A percentile compares a stretch with the other conserved stretches of the same genome.
Conservation (phyloP, 2,113 vertebrate species). For the Stomatorhinus ivindoensis region DNA sequence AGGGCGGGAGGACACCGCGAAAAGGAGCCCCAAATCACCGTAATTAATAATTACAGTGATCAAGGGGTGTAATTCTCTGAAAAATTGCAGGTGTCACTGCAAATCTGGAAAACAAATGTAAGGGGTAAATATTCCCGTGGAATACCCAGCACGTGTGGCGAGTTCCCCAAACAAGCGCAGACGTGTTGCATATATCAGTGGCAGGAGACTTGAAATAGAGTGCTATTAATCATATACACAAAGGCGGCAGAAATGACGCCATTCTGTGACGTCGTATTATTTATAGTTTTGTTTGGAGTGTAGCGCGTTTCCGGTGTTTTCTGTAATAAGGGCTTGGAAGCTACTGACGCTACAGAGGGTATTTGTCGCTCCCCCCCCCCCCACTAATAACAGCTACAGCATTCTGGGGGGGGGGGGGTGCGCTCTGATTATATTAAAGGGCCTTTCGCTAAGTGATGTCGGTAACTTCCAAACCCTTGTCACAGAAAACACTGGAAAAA, state of each 20-base stretch:
- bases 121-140: neutral
- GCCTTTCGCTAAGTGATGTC: neutral
- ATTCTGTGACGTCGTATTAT: neutral
- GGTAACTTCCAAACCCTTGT: neutral
- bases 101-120: neutral
- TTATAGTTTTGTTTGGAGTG: neutral
- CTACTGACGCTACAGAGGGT: neutral
- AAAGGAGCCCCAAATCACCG: neutral
- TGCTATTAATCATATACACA: neutral
- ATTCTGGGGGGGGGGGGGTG: neutral
- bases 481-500: neutral
- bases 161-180: neutral
- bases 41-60: neutral
- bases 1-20: neutral
- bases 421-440: neutral
- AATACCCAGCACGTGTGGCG: neutral
- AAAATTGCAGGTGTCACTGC: neutral
- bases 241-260: neutral
- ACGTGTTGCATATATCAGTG: neutral
- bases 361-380: neutral
- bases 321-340: neutral
- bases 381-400: neutral
- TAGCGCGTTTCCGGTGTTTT: neutral
- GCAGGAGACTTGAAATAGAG: neutral
- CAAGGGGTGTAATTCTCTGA: neutral